A percentile compares a stretch with the other conserved stretches of the same genome.
phyloP scores from a whole-genome alignment of 2,797 vertebrate genomes.

The Microctenopoma lineatum region DNA sequence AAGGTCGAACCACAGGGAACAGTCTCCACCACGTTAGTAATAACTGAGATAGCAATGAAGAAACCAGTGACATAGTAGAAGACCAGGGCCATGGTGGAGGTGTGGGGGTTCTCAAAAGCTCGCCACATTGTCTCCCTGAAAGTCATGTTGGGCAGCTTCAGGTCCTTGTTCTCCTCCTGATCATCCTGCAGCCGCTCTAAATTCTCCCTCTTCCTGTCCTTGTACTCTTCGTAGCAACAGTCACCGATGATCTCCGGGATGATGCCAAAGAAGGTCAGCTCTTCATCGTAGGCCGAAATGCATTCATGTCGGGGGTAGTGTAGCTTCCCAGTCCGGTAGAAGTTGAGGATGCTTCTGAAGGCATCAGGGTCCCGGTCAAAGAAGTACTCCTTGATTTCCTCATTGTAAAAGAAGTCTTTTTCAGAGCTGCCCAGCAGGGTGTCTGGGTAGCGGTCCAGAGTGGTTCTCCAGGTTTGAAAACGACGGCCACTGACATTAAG shows the following conservation, averaged over 20 bases:
- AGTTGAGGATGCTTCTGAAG: slow-evolving; percentile 96
- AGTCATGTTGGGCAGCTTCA: slow-evolving; percentile 90
- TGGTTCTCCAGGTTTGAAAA: slow-evolving; percentile 98
- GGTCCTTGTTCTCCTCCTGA: slow-evolving; percentile 95
- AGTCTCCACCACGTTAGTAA: slow-evolving; percentile 97
- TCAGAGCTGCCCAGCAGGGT: slow-evolving; percentile 96
- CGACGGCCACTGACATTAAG: slow-evolving; percentile 96
- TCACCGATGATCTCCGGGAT: slow-evolving; percentile 98
- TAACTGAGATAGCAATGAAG: slow-evolving; percentile 97
- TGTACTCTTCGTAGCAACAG: slow-evolving; percentile 99
- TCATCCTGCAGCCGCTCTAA: slow-evolving; percentile 94
- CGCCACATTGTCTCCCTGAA: slow-evolving; percentile 98
- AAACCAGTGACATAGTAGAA: slow-evolving; percentile 99
- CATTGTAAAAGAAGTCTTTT: slow-evolving; percentile 98
- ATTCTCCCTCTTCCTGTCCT: slow-evolving; percentile 96
- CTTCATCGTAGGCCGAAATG: slow-evolving; percentile 97
- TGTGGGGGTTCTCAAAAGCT: slow-evolving; percentile 98
- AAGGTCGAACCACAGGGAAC: slow-evolving; percentile 92
- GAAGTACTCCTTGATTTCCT: slow-evolving; percentile 98
- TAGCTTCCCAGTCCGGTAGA: slow-evolving; percentile 97
- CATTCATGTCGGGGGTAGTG: slow-evolving; percentile 98
- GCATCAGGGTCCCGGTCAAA: slow-evolving; percentile 97
- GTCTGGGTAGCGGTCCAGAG: slow-evolving; percentile 96
- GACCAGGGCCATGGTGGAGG: slow-evolving; percentile 98
- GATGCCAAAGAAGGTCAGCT: slow-evolving; percentile 97